phyloP scores from a whole-genome alignment of 2,888 invertebrate genomes.

The Beris chalybata region DNA sequence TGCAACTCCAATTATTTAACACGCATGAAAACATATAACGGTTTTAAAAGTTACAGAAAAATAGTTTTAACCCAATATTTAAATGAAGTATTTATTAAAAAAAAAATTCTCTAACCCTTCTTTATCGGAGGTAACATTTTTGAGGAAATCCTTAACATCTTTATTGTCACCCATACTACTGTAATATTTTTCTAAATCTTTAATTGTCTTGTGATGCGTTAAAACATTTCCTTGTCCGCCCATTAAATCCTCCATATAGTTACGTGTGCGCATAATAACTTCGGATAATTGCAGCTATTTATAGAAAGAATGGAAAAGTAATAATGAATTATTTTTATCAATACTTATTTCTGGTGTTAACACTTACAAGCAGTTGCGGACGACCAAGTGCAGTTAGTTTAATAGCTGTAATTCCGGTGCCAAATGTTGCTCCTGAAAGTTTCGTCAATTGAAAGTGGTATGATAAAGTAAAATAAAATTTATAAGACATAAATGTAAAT shows the following conservation, averaged over 20 bases:
- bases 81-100: too few relatives aligned
- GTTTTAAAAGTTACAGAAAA: too few relatives aligned
- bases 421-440: slow-evolving; percentile 82
- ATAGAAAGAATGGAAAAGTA: slow-evolving; percentile 43
- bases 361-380: slow-evolving; percentile 85
- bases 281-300: slow-evolving; percentile 91
- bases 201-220: slow-evolving; percentile 82
- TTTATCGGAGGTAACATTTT: slow-evolving; percentile 88
- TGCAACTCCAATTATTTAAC: too few relatives aligned
- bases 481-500: too few relatives aligned
- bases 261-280: slow-evolving; percentile 92
- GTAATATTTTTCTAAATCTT: slow-evolving; percentile 84
- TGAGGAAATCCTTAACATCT: slow-evolving; percentile 84
- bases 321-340: not conserved
- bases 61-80: too few relatives aligned
- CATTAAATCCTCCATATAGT: slow-evolving; percentile 90
- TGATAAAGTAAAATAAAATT: too few relatives aligned
- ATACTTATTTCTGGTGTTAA: slow-evolving; percentile 6
- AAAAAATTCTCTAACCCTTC: slow-evolving; percentile 76
- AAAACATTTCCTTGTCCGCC: slow-evolving; percentile 86
- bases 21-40: too few relatives aligned
- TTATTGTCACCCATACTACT: slow-evolving; percentile 75
- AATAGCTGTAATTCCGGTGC: slow-evolving; percentile 95
- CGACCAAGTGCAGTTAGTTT: slow-evolving; percentile 97
- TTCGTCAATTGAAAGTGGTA: not conserved